A percentile compares a stretch with the other conserved stretches of the same genome.
Conservation (phyloP, 2,113 vertebrate species). For the Sminthopsis crassicaudata region DNA sequence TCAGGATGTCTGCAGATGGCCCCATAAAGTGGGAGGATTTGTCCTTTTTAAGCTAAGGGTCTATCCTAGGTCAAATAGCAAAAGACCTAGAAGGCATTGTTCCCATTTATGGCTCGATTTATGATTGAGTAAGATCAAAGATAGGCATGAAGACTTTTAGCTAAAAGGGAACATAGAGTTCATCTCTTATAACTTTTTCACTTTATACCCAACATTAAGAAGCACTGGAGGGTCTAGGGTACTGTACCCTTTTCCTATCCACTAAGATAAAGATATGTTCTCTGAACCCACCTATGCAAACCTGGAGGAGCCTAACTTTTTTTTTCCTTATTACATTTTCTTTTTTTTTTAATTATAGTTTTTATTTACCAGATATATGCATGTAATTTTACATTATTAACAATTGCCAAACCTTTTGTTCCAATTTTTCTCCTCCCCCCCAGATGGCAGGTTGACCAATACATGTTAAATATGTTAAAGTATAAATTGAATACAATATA, state of each 20-base stretch:
- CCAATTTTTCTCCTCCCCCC: no score
- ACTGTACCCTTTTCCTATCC: neutral
- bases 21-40: no score
- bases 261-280: neutral
- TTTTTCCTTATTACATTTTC: no score
- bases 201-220: neutral
- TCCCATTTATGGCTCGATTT: neutral
- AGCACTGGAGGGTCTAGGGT: neutral
- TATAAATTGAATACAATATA: no score
- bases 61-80: neutral
- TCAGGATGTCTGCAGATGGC: no score
- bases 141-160: slow-evolving; percentile 9
- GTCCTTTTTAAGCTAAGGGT: no score
- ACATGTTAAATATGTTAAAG: no score
- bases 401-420: no score
- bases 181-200: neutral
- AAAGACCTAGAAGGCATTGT: slow-evolving; percentile 9
- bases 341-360: no score
- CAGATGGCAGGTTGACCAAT: no score
- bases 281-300: neutral
- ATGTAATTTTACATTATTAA: no score
- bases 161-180: neutral
- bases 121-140: neutral
- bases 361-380: no score
- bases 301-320: neutral